A percentile compares a stretch with the other conserved stretches of the same genome.
These are phyloP conservation scores for Agapornis roseicollis DNA, from an alignment of 2,113 vertebrate species.

Conservation along the genomic window DNA sequence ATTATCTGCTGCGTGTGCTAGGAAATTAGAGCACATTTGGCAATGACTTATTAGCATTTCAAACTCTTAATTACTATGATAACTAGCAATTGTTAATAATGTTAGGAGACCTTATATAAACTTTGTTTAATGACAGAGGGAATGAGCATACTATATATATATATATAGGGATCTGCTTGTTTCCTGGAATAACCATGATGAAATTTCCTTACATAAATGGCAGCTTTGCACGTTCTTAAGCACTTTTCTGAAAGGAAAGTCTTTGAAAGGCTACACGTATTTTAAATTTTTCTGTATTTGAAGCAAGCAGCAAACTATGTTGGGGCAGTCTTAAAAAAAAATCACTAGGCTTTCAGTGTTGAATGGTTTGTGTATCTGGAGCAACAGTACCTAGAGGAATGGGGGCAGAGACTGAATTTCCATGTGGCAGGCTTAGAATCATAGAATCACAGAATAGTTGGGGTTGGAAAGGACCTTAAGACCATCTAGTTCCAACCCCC, in stretches of 20 bases:
- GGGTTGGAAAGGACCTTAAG: too few relatives aligned
- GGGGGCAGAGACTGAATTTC: neutral
- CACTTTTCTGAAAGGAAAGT: neutral
- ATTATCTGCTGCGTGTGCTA: neutral
- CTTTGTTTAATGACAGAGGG: neutral
- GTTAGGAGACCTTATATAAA: neutral
- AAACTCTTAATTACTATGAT: neutral
- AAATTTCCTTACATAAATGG: neutral
- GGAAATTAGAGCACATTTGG: neutral
- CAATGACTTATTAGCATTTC: neutral
- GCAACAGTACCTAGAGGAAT: neutral
- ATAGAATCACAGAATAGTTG: too few relatives aligned
- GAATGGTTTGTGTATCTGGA: neutral
- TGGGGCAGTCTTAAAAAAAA: neutral
- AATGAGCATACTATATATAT: neutral
- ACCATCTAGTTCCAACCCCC: too few relatives aligned
- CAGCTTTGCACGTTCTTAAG: neutral
- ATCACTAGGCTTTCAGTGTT: neutral
- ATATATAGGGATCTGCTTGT: neutral
- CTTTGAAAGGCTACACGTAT: neutral
- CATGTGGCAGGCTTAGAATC: neutral
- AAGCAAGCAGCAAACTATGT: neutral
- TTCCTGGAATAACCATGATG: neutral
- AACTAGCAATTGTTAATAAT: neutral
- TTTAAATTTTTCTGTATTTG: neutral